Conservation (phyloP, 2,797 vertebrate genomes). For the Picus viridis region DNA sequence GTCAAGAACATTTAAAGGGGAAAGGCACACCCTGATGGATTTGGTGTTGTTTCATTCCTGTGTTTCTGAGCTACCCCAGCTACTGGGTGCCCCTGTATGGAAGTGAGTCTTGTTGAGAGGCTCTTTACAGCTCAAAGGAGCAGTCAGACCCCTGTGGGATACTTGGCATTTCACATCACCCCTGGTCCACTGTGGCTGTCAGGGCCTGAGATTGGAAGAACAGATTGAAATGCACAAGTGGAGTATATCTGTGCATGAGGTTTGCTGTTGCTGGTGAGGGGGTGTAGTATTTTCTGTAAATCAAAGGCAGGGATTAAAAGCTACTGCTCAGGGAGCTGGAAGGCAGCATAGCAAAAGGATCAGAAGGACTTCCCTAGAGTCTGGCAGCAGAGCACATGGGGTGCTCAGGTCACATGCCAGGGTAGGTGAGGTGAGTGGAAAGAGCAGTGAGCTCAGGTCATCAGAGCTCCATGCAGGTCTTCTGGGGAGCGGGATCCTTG, state of each 20-base stretch:
- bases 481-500: accelerated
- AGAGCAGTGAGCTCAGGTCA: not conserved
- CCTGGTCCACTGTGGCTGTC: not conserved
- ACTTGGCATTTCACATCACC: not conserved
- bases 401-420: not conserved
- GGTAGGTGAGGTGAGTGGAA: not conserved
- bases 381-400: not conserved
- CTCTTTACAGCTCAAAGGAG: not conserved
- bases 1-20: not conserved
- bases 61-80: no score
- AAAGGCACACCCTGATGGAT: not conserved
- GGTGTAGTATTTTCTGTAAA: not conserved
- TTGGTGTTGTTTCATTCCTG: not conserved
- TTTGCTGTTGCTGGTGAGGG: not conserved
- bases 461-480: not conserved
- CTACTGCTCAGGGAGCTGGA: not conserved
- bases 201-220: not conserved
- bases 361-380: not conserved
- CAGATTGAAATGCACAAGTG: accelerated
- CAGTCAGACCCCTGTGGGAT: accelerated
- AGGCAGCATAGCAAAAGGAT: accelerated
- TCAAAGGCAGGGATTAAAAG: not conserved
- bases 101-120: not conserved
- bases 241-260: accelerated
- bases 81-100: no score